Conservation (phyloP, 2,888 invertebrate species). For the Drosophila paramelanica region DNA sequence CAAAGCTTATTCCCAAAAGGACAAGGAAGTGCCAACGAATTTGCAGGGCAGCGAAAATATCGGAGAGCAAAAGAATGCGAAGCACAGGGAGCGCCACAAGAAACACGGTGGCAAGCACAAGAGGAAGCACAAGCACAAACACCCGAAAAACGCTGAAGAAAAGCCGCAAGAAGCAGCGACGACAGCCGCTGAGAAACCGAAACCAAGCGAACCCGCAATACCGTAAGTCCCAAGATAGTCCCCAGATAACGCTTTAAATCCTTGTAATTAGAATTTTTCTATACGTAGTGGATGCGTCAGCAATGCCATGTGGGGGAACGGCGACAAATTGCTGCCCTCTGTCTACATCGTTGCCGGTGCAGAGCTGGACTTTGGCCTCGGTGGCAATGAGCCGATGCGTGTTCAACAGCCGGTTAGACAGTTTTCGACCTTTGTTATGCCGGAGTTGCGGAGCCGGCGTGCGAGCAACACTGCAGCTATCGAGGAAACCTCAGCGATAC, state of each 20-base stretch:
- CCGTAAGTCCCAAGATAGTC: neutral
- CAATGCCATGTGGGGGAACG: neutral
- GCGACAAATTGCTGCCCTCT: neutral
- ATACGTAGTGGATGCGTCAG: neutral
- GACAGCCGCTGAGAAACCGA: neutral
- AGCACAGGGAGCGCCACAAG: neutral
- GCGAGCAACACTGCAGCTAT: too few species aligned
- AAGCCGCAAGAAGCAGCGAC: neutral
- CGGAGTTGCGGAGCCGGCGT: neutral
- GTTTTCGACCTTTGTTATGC: neutral
- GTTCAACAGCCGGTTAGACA: neutral
- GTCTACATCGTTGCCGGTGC: neutral
- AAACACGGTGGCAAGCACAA: neutral
- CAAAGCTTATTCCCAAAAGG: too few species aligned
- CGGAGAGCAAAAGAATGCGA: neutral
- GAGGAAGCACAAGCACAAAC: neutral
- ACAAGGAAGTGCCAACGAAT: neutral
- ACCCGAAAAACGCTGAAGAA: neutral
- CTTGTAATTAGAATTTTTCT: neutral
- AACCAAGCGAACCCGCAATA: neutral
- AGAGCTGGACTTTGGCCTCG: neutral
- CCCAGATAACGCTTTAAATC: neutral
- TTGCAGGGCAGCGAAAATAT: neutral
- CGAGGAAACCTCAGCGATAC: neutral
- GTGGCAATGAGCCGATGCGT: rapidly evolving